Conservation (phyloP, 2,888 invertebrate species). For the Therioaphis trifolii region DNA sequence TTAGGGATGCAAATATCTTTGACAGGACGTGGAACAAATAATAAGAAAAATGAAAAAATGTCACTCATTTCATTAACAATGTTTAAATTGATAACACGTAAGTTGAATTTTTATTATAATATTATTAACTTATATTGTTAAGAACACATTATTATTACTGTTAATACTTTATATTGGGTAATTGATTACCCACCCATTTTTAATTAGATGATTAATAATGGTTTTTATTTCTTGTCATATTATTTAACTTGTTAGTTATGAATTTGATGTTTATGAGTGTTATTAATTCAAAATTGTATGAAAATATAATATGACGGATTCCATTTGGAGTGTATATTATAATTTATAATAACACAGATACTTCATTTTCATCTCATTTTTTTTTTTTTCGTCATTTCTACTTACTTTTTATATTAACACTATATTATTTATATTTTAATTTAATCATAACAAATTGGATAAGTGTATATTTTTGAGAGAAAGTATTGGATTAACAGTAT, state of each 20-base stretch:
- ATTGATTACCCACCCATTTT: neutral
- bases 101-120: neutral
- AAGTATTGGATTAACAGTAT: no score
- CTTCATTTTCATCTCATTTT: no score
- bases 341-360: neutral
- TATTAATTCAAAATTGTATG: neutral
- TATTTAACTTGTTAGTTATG: neutral
- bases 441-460: neutral
- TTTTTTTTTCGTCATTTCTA: neutral
- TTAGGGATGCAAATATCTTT: slow-evolving; percentile 8
- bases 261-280: slow-evolving; percentile 11
- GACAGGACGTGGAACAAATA: neutral
- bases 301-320: neutral
- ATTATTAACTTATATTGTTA: neutral
- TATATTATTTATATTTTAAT: neutral
- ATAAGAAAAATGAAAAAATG: slow-evolving; percentile 15
- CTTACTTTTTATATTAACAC: no score
- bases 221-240: neutral
- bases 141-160: neutral
- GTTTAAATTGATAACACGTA: no score
- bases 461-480: neutral
- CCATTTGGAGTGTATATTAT: neutral
- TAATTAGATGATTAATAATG: neutral
- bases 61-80: no score
- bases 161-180: no score